Percentiles rank a stretch among this genome's conserved stretches.
Evolutionary conservation across 2,888 invertebrate genomes (phyloP).

Genomic region (Dendrolimus pini): DNA sequence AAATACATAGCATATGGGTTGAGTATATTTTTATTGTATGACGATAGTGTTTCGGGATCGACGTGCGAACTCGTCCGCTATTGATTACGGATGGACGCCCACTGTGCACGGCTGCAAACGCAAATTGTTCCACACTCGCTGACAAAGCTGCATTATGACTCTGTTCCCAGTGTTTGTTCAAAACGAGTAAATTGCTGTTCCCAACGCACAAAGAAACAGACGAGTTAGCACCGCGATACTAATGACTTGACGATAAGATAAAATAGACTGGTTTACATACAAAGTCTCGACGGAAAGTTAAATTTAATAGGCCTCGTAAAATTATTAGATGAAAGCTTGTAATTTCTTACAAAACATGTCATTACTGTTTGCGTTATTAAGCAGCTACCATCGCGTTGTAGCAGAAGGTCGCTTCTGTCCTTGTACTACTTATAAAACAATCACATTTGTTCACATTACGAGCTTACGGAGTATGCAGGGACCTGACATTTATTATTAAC

Average conservation of each 20-base stretch:
- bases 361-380: conserved; percentile 19
- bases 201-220: conserved; percentile 33
- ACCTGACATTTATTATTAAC: background rate
- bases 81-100: conserved; percentile 60
- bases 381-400: conserved; percentile 29
- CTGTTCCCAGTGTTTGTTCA: conserved; percentile 37
- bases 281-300: background rate
- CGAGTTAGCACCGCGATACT: conserved; percentile 30
- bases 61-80: conserved; percentile 47
- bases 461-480: background rate
- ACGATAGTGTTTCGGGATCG: conserved; percentile 33
- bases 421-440: conserved; percentile 57
- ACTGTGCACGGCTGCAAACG: conserved; percentile 65
- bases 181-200: conserved; percentile 41
- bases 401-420: conserved; percentile 44
- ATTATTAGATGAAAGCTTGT: background rate
- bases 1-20: too few relatives aligned
- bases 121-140: conserved; percentile 59
- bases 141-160: conserved; percentile 47
- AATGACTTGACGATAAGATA: conserved; percentile 24
- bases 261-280: conserved; percentile 13
- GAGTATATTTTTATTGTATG: too few relatives aligned
- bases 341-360: background rate
- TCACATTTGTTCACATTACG: conserved; percentile 37
- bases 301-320: background rate